A percentile compares a stretch with the other conserved stretches of the same genome.
Conservation (phyloP, 2,888 invertebrate genomes). For the Harpalus rufipes region DNA sequence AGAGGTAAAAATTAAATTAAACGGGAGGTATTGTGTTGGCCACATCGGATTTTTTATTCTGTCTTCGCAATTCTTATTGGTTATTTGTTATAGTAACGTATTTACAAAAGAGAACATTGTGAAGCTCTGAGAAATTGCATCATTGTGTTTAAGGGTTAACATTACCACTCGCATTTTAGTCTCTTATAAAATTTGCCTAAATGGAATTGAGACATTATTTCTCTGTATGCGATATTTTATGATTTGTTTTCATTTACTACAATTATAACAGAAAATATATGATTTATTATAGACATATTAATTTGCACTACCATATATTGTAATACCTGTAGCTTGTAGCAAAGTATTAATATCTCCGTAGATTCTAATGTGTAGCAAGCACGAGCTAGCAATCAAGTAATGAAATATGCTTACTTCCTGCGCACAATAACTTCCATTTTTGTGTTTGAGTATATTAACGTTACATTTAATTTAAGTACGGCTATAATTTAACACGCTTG, state of each 20-base stretch:
- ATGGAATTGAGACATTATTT: too few species aligned
- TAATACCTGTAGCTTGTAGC: not conserved
- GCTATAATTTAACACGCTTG: slow-evolving; percentile 61
- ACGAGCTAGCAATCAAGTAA: slow-evolving; percentile 1
- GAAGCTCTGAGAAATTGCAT: too few species aligned
- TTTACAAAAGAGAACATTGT: too few species aligned
- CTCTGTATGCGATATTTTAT: not conserved
- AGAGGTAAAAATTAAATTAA: too few species aligned
- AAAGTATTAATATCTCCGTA: not conserved
- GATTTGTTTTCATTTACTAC: not conserved
- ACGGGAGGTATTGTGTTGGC: too few species aligned
- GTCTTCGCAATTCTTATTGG: too few species aligned
- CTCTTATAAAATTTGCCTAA: too few species aligned
- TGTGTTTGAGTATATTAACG: slow-evolving; percentile 4
- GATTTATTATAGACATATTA: not conserved
- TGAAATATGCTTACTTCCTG: not conserved
- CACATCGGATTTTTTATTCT: too few species aligned
- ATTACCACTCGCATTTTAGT: too few species aligned
- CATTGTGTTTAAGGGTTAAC: too few species aligned
- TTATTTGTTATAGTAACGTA: too few species aligned
- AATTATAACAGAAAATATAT: not conserved
- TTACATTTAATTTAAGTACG: slow-evolving; percentile 33
- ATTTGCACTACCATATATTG: not conserved
- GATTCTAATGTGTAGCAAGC: not conserved
- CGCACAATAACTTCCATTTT: slow-evolving; percentile 32